Evolutionary conservation across 2,113 vertebrate genomes (phyloP).

Genomic region (Thunnus maccoyii): DNA sequence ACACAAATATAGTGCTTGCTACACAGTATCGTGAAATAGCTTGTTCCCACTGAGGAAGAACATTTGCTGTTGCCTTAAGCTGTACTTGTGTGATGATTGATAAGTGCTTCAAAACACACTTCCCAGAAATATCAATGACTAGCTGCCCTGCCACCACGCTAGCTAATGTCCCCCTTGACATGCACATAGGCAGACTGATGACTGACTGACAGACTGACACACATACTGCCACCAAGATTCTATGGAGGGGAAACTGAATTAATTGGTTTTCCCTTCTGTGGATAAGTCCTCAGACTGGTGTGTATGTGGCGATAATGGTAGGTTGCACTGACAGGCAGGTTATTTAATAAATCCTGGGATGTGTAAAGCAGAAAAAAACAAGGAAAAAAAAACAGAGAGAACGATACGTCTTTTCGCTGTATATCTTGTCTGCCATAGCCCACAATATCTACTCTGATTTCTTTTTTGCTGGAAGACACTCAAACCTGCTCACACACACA

Average conservation of each 20-base stretch:
- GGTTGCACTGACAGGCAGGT: conserved; percentile 79
- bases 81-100: conserved; percentile 68
- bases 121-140: conserved; percentile 67
- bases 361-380: conserved; percentile 67
- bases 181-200: conserved; percentile 50
- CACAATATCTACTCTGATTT: conserved; percentile 68
- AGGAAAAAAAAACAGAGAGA: conserved; percentile 50
- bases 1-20: conserved; percentile 24
- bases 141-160: conserved; percentile 46
- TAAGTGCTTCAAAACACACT: conserved; percentile 71
- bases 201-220: conserved; percentile 61
- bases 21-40: conserved; percentile 62
- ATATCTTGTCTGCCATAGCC: conserved; percentile 58
- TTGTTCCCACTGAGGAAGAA: conserved; percentile 51
- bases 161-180: conserved; percentile 70
- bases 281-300: conserved; percentile 72
- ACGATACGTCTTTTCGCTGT: conserved; percentile 37
- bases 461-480: conserved; percentile 59
- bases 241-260: conserved; percentile 78
- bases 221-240: conserved; percentile 66
- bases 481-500: conserved; percentile 36
- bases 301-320: conserved; percentile 77
- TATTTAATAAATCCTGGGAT: conserved; percentile 84
- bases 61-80: conserved; percentile 60
- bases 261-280: conserved; percentile 75